Evolutionary conservation across 53 echinoderm and acorn worm species (phyloP).

Genomic region (Henricia sp.): DNA sequence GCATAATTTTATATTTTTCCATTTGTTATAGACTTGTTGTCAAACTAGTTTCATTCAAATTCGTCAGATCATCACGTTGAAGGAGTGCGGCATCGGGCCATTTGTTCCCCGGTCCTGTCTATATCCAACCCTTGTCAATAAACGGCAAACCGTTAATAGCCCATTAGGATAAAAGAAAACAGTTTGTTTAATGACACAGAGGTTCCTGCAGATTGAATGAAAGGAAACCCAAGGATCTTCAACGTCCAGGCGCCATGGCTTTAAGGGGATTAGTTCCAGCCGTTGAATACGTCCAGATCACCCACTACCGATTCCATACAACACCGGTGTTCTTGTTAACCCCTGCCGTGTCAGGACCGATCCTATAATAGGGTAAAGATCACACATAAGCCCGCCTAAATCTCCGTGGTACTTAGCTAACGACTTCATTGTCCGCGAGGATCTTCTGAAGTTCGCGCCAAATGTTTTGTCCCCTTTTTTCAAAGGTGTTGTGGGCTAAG

Average conservation of each 20-base stretch:
- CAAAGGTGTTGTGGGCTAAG: not conserved
- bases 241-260: slow-evolving; percentile 60
- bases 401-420: slow-evolving; percentile 49
- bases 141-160: slow-evolving; percentile 32
- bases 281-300: not conserved
- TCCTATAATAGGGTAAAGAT: not conserved
- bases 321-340: not conserved
- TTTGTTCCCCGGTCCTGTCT: no score
- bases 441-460: slow-evolving; percentile 34
- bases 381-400: not conserved
- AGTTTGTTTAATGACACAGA: slow-evolving; percentile 30
- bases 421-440: slow-evolving; percentile 58
- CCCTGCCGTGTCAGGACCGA: not conserved
- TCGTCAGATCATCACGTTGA: no score
- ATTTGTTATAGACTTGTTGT: no score
- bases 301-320: slow-evolving; percentile 1
- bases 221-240: slow-evolving; percentile 12
- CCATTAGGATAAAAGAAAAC: not conserved
- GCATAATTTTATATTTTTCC: no score
- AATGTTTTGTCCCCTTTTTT: not conserved
- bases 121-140: no score
- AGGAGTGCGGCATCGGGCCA: not conserved
- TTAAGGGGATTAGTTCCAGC: slow-evolving; percentile 64
- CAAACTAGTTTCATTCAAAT: no score
- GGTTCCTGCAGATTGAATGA: slow-evolving; percentile 10